Evolutionary conservation across 2,797 vertebrate genomes (phyloP).

Genomic region (Gila robusta): DNA sequence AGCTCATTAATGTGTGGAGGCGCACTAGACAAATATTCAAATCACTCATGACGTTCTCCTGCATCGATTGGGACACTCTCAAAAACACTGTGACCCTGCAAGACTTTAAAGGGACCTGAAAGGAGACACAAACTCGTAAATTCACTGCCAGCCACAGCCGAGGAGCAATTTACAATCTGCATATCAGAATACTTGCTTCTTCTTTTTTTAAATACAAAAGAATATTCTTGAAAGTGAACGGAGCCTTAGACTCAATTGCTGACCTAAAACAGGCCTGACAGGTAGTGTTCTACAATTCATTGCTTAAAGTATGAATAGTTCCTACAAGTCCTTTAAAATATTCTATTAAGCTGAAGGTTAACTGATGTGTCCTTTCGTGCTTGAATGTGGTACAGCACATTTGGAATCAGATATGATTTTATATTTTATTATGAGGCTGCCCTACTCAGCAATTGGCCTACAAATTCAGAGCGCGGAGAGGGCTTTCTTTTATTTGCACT

Average conservation of each 20-base stretch:
- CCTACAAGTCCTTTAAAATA: conserved; percentile 20
- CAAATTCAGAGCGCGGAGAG: background rate
- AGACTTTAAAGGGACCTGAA: background rate
- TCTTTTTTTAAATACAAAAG: background rate
- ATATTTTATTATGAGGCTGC: conserved; percentile 13
- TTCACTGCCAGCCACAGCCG: background rate
- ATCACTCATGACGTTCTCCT: conserved; percentile 26
- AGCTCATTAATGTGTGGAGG: conserved; percentile 60
- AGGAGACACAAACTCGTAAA: conserved; percentile 6
- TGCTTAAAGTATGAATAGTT: background rate
- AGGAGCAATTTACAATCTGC: background rate
- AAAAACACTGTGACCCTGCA: conserved; percentile 41
- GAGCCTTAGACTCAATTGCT: background rate
- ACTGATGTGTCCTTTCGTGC: conserved; percentile 30
- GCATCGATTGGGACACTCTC: conserved; percentile 41
- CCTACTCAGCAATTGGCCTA: background rate
- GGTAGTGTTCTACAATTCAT: conserved; percentile 1
- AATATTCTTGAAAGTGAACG: background rate
- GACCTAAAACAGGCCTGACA: background rate
- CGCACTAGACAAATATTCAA: conserved; percentile 54
- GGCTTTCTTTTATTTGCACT: conserved; percentile 4
- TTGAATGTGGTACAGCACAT: background rate
- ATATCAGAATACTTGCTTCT: background rate
- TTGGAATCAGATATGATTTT: conserved; percentile 24
- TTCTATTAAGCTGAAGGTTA: conserved; percentile 41